Evolutionary conservation across 2,797 vertebrate species (phyloP).

Genomic region (Macroramphosus scolopax): DNA sequence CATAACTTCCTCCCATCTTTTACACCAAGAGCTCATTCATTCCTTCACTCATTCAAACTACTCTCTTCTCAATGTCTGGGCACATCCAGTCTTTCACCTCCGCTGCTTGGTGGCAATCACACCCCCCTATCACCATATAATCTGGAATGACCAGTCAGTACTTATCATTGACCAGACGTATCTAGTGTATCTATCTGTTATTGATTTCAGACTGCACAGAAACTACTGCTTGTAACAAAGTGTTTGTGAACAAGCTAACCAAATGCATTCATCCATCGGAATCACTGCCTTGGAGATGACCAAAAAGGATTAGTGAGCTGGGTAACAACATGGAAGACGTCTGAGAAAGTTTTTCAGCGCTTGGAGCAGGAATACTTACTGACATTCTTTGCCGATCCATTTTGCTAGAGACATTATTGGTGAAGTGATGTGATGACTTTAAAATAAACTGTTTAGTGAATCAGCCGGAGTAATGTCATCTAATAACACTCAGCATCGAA

Average conservation of each 20-base stretch:
- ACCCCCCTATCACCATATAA: conserved; percentile 9
- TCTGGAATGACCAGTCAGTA: conserved; percentile 28
- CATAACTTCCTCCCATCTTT: conserved; percentile 48
- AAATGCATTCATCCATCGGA: conserved; percentile 35
- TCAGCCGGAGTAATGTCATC: conserved; percentile 41
- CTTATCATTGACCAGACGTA: conserved; percentile 30
- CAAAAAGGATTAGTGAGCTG: conserved; percentile 55
- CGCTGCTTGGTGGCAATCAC: conserved; percentile 21
- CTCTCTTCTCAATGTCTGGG: conserved; percentile 23
- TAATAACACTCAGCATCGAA: conserved; percentile 56
- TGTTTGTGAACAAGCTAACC: conserved; percentile 36
- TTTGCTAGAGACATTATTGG: conserved; percentile 31
- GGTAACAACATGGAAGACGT: conserved; percentile 22
- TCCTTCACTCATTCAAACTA: conserved; percentile 25
- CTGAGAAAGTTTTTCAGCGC: conserved; percentile 23
- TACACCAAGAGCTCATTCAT: conserved; percentile 38
- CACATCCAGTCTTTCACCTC: conserved; percentile 27
- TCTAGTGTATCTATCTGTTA: conserved; percentile 14
- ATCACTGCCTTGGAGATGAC: conserved; percentile 59
- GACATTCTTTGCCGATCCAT: conserved; percentile 41
- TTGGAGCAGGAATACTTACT: conserved; percentile 12
- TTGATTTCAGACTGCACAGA: conserved; percentile 26
- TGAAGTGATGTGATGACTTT: conserved; percentile 47
- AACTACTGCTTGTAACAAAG: conserved; percentile 38
- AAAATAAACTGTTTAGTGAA: conserved; percentile 42